Evolutionary conservation across 2,888 invertebrate species (phyloP), one percentile per base, ranked within the genome.

Genomic region (Drosophila flavopinicola): DNA sequence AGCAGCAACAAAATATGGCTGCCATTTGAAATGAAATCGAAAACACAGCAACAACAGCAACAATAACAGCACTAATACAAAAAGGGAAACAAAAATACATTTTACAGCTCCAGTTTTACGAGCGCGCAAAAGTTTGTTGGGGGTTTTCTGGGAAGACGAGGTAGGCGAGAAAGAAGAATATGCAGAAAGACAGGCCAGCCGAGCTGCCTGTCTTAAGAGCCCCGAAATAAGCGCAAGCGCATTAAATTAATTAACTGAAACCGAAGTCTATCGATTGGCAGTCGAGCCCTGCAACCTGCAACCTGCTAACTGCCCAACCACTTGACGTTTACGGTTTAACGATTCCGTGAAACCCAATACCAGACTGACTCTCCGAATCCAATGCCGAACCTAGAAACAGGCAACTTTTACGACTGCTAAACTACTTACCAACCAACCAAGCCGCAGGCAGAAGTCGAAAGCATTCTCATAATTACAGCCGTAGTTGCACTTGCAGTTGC

Each of bases 171-270:
- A 64, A 64, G 56, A 53, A 42, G 44, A 42, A 49, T 35, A 66
- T 51, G 44, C 20, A 35, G 20, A 35, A 39, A 48, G 45, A 33
- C 20, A 33, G 53, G 59, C 24, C 54, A 35, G 27, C 3, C 6
- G 45, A n/a, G 85, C 79, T 70, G 73, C 70, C 64, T 58, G 84
- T 75, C 82, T 79, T 80, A 23, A 44, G 78, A 63, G 44, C 5
- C 60, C 52, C 61, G 52, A 66, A 82, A 87, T 85, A 79, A 71
- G 74, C 69, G 70, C 76, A 68, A 66, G 68, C 71, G 73, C 78
- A 82, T 76, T 82, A 86, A 87, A 87, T 88, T 87, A 88, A 88
- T 88, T 88, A 88, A 85, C 82, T 79, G 70, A 80, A 75, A 63
- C 61, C 67, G 57, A 76, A 85, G 74, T 78, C 85, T 88, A 88